phyloP scores from a whole-genome alignment of 2,113 vertebrate genomes.

The Leptocoma aspasia region DNA sequence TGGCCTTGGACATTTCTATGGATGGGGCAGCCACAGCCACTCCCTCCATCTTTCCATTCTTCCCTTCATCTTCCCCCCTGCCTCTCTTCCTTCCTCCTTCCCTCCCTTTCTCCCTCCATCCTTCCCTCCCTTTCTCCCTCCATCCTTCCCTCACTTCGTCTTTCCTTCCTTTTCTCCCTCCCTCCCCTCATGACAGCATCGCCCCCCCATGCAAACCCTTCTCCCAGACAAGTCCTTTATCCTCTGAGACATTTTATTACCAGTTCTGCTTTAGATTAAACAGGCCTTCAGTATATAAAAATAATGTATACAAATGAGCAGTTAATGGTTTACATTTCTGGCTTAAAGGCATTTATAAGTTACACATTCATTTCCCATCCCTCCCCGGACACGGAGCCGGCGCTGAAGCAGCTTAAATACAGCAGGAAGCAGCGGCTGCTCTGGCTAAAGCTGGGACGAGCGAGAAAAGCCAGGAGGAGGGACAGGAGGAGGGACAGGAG shows the following conservation, averaged over 20 bases:
- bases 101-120: background rate
- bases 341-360: constrained; percentile 55
- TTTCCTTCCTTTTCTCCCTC: background rate
- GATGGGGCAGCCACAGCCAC: background rate
- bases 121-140: no score
- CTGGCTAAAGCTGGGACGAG: background rate
- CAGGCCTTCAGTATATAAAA: constrained; percentile 52
- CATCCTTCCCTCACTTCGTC: background rate
- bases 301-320: constrained; percentile 68
- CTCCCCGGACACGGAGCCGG: background rate
- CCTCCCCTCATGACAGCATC: background rate
- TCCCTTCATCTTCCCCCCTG: background rate
- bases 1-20: background rate
- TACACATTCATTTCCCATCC: constrained; percentile 15
- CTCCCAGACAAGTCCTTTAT: background rate
- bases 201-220: background rate
- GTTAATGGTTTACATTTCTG: background rate
- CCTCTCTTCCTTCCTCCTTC: background rate
- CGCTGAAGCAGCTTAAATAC: background rate
- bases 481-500: background rate
- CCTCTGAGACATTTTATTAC: constrained; percentile 43
- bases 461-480: background rate
- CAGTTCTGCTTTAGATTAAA: constrained; percentile 23
- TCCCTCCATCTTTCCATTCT: background rate
- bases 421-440: constrained; percentile 10